Evolutionary conservation across 2,888 invertebrate genomes (phyloP).

Genomic region (Drosophila limbata): DNA sequence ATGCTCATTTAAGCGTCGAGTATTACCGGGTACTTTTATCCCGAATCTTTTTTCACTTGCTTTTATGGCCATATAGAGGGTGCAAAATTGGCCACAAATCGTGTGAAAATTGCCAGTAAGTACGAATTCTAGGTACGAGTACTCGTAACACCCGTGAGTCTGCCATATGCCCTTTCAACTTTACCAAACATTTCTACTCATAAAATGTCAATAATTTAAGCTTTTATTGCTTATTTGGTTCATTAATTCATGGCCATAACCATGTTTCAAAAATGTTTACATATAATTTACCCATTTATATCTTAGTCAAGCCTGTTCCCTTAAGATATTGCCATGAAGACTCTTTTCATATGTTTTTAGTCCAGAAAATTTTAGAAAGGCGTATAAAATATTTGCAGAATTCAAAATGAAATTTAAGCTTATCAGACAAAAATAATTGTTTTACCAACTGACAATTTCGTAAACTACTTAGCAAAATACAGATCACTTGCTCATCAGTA

Average conservation of each 20-base stretch:
- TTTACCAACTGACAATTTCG: not conserved
- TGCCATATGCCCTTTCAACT: slow-evolving; percentile 17
- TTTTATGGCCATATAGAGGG: slow-evolving; percentile 53
- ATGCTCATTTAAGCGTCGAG: slow-evolving; percentile 23
- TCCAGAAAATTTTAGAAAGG: not conserved
- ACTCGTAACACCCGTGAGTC: slow-evolving; percentile 1
- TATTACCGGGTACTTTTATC: slow-evolving; percentile 36
- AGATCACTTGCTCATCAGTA: not conserved
- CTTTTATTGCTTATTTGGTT: slow-evolving; percentile 62
- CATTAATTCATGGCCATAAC: slow-evolving; percentile 55
- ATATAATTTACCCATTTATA: slow-evolving; percentile 43
- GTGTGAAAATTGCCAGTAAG: slow-evolving; percentile 54
- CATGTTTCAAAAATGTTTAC: slow-evolving; percentile 50
- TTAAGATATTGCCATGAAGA: not conserved
- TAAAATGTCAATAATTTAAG: slow-evolving; percentile 69
- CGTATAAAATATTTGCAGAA: not conserved
- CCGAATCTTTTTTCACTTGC: slow-evolving; percentile 41
- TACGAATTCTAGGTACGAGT: slow-evolving; percentile 1
- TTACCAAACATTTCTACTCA: slow-evolving; percentile 29
- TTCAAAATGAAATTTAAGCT: not conserved
- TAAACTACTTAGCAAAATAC: not conserved
- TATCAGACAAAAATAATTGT: not conserved
- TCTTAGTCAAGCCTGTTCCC: not conserved
- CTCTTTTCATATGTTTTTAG: not conserved
- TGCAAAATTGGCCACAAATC: slow-evolving; percentile 65